These are phyloP conservation scores for Agrochola lychnidis DNA, from an alignment of 2,888 invertebrate species.

Conservation along the genomic window DNA sequence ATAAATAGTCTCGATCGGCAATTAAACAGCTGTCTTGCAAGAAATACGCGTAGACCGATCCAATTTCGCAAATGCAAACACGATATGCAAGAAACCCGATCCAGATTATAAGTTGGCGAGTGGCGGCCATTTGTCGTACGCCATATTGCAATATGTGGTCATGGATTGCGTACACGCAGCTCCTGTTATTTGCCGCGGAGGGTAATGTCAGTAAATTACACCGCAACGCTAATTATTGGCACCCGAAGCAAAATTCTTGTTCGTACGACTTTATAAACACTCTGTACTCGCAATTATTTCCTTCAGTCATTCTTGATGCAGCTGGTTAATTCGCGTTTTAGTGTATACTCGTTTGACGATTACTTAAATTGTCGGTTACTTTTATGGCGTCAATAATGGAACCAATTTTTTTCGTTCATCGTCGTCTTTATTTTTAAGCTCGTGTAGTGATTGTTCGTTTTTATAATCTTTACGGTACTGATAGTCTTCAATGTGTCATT, in stretches of 20 bases:
- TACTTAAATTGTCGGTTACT: conserved; percentile 57
- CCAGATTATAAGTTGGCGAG: conserved; percentile 81
- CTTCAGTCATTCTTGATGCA: conserved; percentile 62
- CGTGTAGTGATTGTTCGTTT: conserved; percentile 39
- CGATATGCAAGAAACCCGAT: conserved; percentile 85
- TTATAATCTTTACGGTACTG: conserved; percentile 32
- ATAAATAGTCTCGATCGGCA: conserved; percentile 69
- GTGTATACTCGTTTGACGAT: conserved; percentile 37
- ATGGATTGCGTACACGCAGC: conserved; percentile 80
- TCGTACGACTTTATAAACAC: conserved; percentile 68
- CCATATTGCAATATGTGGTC: conserved; percentile 77
- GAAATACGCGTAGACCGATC: conserved; percentile 71
- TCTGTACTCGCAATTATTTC: conserved; percentile 66
- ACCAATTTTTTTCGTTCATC: conserved; percentile 35
- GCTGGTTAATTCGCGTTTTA: conserved; percentile 51
- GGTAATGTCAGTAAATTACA: conserved; percentile 87
- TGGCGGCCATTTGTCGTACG: conserved; percentile 84
- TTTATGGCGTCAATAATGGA: conserved; percentile 56
- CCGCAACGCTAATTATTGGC: conserved; percentile 79
- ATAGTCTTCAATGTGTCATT: neutral
- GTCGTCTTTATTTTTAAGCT: conserved; percentile 40
- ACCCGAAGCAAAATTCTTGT: conserved; percentile 71
- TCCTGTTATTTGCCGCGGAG: conserved; percentile 85
- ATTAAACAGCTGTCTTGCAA: conserved; percentile 76
- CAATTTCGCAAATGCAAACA: conserved; percentile 79